These are phyloP conservation scores for Clarias laeviceps DNA, from an alignment of 2,797 vertebrate species.

Conservation along the genomic window DNA sequence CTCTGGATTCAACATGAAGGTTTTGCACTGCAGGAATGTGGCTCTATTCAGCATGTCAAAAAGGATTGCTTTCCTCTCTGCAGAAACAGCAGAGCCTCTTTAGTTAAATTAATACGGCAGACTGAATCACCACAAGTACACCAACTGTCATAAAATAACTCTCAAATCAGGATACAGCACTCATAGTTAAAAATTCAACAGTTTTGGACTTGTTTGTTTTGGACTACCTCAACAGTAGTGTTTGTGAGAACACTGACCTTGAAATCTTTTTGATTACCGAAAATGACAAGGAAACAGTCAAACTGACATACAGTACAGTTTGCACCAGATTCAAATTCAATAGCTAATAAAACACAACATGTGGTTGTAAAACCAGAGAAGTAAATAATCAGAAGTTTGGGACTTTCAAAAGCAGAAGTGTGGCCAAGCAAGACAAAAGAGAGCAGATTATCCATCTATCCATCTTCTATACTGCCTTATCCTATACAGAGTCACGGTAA, in stretches of 20 bases:
- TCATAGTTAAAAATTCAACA: not conserved
- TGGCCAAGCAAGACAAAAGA: not conserved
- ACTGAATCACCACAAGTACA: slow-evolving; percentile 23
- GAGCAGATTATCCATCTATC: not conserved
- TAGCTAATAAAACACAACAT: not conserved
- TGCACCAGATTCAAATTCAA: not conserved
- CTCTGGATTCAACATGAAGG: slow-evolving; percentile 28
- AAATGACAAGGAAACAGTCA: not conserved
- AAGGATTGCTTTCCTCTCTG: not conserved
- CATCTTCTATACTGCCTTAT: too few species aligned
- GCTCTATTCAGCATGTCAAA: slow-evolving; percentile 12
- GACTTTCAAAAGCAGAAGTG: not conserved
- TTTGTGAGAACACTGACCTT: slow-evolving; percentile 1
- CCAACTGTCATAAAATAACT: not conserved
- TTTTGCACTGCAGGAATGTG: slow-evolving; percentile 48
- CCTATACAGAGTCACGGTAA: too few species aligned
- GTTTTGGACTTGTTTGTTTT: not conserved
- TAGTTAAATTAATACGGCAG: slow-evolving; percentile 48
- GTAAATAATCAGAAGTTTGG: not conserved
- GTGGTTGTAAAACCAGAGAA: not conserved
- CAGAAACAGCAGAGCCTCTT: not conserved
- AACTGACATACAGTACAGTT: not conserved
- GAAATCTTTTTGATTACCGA: not conserved
- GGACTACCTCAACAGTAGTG: not conserved
- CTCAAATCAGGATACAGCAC: too few species aligned